phyloP scores from a whole-genome alignment of 2,888 invertebrate species.

The Ectemnius continuus region DNA sequence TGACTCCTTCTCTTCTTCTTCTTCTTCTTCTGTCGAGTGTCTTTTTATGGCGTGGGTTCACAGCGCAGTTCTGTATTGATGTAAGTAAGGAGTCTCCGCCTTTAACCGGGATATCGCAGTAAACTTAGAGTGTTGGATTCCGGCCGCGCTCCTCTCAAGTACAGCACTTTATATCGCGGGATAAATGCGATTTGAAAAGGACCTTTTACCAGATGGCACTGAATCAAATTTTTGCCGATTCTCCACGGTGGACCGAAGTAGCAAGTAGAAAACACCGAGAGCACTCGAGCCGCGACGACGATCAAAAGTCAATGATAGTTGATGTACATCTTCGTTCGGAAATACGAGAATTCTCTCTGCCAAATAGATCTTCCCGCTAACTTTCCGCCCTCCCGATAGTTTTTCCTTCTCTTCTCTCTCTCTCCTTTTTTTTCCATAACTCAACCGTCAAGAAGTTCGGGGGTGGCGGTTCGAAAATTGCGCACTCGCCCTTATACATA shows the following conservation, averaged over 20 bases:
- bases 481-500: constrained; percentile 8
- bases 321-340: no score
- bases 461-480: constrained; percentile 5
- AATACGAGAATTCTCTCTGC: no score
- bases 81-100: constrained; percentile 33
- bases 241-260: no score
- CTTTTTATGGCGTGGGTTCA: constrained; percentile 11
- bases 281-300: background rate
- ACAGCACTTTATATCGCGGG: constrained; percentile 31
- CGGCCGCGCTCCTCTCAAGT: constrained; percentile 19
- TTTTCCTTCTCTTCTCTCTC: no score
- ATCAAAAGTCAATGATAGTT: no score
- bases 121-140: constrained; percentile 23
- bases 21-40: constrained; percentile 5
- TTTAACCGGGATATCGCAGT: constrained; percentile 16
- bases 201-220: constrained; percentile 27
- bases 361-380: no score
- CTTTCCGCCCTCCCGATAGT: no score
- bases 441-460: no score
- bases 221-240: constrained; percentile 35
- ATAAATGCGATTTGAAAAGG: constrained; percentile 39
- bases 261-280: constrained; percentile 18
- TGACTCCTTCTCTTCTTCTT: background rate
- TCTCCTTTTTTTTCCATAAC: no score
- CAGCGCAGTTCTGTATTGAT: constrained; percentile 12